Conservation (phyloP, 2,113 vertebrate genomes). For the Myxocyprinus asiaticus region DNA sequence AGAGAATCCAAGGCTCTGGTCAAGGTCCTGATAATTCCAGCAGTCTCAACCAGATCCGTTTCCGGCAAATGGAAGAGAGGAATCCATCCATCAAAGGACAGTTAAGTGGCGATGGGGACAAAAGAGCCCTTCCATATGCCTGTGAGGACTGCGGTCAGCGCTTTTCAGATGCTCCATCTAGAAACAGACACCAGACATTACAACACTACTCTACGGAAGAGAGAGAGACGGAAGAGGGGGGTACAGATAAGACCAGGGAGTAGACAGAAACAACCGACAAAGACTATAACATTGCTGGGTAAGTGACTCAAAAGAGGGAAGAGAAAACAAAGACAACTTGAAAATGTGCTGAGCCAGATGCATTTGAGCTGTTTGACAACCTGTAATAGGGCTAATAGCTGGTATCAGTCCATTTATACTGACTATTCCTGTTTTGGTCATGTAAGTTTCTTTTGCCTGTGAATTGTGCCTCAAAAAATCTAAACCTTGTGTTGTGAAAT, state of each 20-base stretch:
- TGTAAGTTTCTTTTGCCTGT: background rate
- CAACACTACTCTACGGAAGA: constrained; percentile 69
- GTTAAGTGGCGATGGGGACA: constrained; percentile 23
- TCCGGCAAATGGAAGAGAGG: background rate
- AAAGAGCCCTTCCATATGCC: constrained; percentile 60
- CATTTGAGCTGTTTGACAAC: background rate
- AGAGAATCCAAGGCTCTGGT: constrained; percentile 3
- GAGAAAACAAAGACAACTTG: background rate
- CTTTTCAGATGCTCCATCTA: constrained; percentile 74
- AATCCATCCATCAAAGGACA: background rate
- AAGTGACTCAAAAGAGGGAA: too few relatives aligned
- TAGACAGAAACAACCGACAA: constrained; percentile 17
- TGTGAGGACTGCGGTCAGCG: constrained; percentile 78
- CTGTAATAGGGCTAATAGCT: background rate
- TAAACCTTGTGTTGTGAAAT: background rate
- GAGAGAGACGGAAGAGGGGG: constrained; percentile 43
- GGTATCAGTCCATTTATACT: background rate
- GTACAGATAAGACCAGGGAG: constrained; percentile 20
- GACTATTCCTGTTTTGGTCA: constrained; percentile 2
- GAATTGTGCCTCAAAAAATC: constrained; percentile 10
- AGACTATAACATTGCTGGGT: background rate
- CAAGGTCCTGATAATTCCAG: background rate
- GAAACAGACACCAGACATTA: constrained; percentile 75
- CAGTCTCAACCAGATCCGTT: constrained; percentile 8
- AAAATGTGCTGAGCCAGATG: background rate